Evolutionary conservation across 2,888 invertebrate species (phyloP), one percentile per base, ranked within the genome.

Genomic region (Orthonychiurus folsomi): DNA sequence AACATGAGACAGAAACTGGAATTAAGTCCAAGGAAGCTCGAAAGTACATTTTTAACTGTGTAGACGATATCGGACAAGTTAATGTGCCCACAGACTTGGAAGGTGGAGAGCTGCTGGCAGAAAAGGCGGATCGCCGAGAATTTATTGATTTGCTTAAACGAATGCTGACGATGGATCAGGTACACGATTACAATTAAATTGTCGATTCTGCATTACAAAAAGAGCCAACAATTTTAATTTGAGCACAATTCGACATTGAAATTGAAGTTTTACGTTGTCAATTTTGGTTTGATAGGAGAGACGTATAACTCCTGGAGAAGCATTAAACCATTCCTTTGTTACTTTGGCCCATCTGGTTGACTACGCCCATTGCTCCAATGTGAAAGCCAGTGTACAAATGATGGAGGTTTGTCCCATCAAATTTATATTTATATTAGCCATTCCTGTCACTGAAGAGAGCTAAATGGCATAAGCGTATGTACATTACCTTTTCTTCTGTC

Each of bases 1-100:
- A 99, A 78, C 94, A 96, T 78, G 97, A 99, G 80, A 86, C 88
- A 18, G 96, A 96, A 81, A 96, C 95, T 56, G 92, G 92, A 69
- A 93, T 95, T 74, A 96, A 96, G 80, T 95, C 96, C 70, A 99
- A 99, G 81, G 99, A 99, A 81, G 97, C 97, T 2, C 82, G 99
- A 75, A 99, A 99, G 79, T 99, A 99, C 79, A 96, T 99, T 75
- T 99, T 99, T 80, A 97, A 97, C 80, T 95, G 95, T 80, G 83
- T 99, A 73, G 99, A 99, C 77, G 99, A 99, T 78, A 97, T 99
- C 78, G 93, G 90, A 67, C 89, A 93, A 80, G 93, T 94, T 5
- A 94, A 94, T 77, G 93, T 93, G 71, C 93, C 93, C 66, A 93
- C 91, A n/a, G 95, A 97, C 80, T 82, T 97, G 73, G 96, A 97